These are phyloP conservation scores for Chrosomus eos DNA, from an alignment of 2,797 vertebrate species.

Conservation along the genomic window DNA sequence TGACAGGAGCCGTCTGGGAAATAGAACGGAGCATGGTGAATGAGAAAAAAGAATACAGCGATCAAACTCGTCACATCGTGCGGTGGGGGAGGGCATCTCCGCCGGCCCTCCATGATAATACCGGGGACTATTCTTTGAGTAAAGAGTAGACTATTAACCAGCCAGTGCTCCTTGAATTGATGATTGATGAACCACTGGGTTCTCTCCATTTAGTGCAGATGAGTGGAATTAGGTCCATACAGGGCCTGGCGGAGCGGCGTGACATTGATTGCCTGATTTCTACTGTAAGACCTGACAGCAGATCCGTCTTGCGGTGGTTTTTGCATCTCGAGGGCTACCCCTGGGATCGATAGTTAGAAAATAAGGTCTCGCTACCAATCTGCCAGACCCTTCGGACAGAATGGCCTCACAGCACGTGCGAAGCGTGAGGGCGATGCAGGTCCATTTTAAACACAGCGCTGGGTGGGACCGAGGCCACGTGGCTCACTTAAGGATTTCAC, in stretches of 20 bases:
- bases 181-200: slow-evolving; percentile 75
- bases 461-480: slow-evolving; percentile 31
- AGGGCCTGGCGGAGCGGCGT: slow-evolving; percentile 57
- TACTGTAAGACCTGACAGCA: slow-evolving; percentile 74
- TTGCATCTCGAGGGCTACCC: slow-evolving; percentile 69
- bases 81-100: slow-evolving; percentile 46
- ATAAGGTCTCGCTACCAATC: slow-evolving; percentile 74
- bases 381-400: slow-evolving; percentile 59
- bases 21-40: slow-evolving; percentile 53
- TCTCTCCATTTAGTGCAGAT: slow-evolving; percentile 71
- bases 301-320: slow-evolving; percentile 72
- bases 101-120: slow-evolving; percentile 59
- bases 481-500: slow-evolving; percentile 38
- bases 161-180: slow-evolving; percentile 68
- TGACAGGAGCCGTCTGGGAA: slow-evolving; percentile 60
- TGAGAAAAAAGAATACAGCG: slow-evolving; percentile 58
- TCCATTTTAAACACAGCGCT: slow-evolving; percentile 53
- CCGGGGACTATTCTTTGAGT: slow-evolving; percentile 60
- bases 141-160: slow-evolving; percentile 73
- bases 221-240: slow-evolving; percentile 70
- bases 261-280: slow-evolving; percentile 75
- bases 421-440: slow-evolving; percentile 24
- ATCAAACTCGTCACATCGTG: slow-evolving; percentile 57
- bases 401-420: slow-evolving; percentile 62
- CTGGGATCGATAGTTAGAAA: slow-evolving; percentile 74